Percentiles rank a stretch among this genome's conserved stretches.
These are phyloP conservation scores for Tupaia tana DNA, from an alignment of 2,113 vertebrate genomes.

Conservation along the genomic window DNA sequence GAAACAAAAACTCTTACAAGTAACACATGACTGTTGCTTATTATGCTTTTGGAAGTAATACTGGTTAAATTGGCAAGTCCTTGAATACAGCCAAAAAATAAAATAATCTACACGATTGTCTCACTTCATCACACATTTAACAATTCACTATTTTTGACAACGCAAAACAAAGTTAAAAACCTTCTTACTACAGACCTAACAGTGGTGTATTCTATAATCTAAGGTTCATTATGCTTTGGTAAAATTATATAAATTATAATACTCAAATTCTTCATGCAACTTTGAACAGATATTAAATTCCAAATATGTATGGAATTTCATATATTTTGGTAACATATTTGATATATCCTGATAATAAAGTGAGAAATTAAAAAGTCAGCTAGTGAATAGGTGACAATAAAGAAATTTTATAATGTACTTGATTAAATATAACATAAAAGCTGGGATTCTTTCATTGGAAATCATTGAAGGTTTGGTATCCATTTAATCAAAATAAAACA, in stretches of 20 bases:
- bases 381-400: conserved; percentile 41
- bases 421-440: conserved; percentile 29
- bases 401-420: conserved; percentile 5
- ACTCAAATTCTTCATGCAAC: conserved; percentile 14
- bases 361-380: conserved; percentile 6
- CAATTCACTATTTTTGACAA: conserved; percentile 59
- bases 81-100: conserved; percentile 51
- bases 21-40: not conserved
- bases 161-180: conserved; percentile 49
- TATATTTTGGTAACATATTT: conserved; percentile 35
- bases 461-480: conserved; percentile 73
- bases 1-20: not conserved
- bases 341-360: conserved; percentile 44
- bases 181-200: conserved; percentile 19
- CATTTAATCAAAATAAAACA: conserved; percentile 70
- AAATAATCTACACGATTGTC: conserved; percentile 33
- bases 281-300: conserved; percentile 49
- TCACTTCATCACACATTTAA: conserved; percentile 34
- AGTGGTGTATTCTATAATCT: conserved; percentile 25
- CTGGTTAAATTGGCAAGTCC: conserved; percentile 19
- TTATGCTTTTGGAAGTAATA: conserved; percentile 49
- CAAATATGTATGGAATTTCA: conserved; percentile 14
- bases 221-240: conserved; percentile 28
- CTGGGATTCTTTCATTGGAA: conserved; percentile 76
- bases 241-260: conserved; percentile 46